Percentiles rank a stretch among this genome's conserved stretches.
Evolutionary conservation across 2,113 vertebrate genomes (phyloP).

Genomic region (Antechinus stuartii): DNA sequence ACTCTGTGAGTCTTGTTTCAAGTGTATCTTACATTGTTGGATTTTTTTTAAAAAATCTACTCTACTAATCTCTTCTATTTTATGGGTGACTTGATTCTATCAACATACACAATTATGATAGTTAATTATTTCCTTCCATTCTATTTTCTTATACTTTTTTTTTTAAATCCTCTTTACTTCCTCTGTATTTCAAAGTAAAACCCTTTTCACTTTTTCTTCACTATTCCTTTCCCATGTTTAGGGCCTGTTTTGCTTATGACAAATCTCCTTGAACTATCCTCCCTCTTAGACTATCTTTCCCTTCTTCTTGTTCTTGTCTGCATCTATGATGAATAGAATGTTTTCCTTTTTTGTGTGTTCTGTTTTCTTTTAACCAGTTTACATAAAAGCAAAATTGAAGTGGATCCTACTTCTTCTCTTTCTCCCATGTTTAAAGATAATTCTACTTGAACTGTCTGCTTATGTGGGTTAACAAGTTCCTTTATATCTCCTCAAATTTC

Average conservation of each 20-base stretch:
- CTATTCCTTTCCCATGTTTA: too few relatives aligned
- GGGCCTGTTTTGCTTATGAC: background rate
- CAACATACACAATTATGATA: background rate
- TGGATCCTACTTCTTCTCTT: background rate
- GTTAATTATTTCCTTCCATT: background rate
- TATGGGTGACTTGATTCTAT: background rate
- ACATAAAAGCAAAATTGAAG: background rate
- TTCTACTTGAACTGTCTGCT: background rate
- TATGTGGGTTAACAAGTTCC: background rate
- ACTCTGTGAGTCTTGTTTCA: background rate
- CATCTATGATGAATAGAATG: background rate
- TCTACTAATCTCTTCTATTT: background rate
- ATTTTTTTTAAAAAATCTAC: background rate
- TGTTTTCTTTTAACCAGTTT: background rate
- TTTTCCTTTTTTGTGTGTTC: background rate
- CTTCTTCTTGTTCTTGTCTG: background rate
- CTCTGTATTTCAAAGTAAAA: background rate
- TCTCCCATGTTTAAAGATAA: background rate
- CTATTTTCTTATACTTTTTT: background rate
- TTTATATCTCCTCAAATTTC: background rate
- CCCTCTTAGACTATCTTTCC: background rate
- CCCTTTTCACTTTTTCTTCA: background rate
- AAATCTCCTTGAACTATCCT: background rate
- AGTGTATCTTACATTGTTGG: background rate
- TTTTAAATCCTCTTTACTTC: background rate